Evolutionary conservation across 92 coral and sea anemone species (phyloP), one percentile per base, ranked within the genome.

Genomic region (Epizoanthus rinbou): DNA sequence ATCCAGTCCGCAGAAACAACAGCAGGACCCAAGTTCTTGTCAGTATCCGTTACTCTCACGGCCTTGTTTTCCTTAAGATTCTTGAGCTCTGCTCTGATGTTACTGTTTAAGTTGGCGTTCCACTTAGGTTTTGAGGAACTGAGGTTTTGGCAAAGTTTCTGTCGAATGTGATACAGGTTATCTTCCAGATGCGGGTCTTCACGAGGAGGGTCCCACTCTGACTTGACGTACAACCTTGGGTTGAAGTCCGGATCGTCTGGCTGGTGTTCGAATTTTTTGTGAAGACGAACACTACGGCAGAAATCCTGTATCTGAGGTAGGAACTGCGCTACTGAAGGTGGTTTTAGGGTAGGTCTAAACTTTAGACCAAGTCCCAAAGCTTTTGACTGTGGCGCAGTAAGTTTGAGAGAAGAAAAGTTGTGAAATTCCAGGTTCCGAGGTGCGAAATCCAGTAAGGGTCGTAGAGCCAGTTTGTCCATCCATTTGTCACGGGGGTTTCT

Each of bases 391-490:
- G 13, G 13, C 2, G 76, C 58, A 71, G 76, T 71, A 39, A 71
- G 37, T 39, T 71, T 33, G 4, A 89, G 9, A 58, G 68, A 14
- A 8, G 85, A 19, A 33, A 85, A 69, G 70, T 85, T 89, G 25
- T 85, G 91, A 74, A 88, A 76, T 83, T 88, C 87, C 76, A 50
- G 70, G 58, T 84, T 84, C 31, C 87, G 85, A 17, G 54, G 67
- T 35, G 21, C 57, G 4, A 82, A 17, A 33, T 82, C 79, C 54
- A 53, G 19, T 45, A 82, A 8, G 74, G 83, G 86, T 76, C 79
- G 86, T 87, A 57, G 62, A 14, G 90, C 86, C 90, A 87, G 31
- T 75, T 74, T 87, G 67, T 62, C 76, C n/a, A 83, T 59, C 86
- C 90, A 60, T 66, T 82, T 87, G 60, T 81, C 86, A 41, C 57